Base-by-base conservation (phyloP, 1,140 invertebrate genomes). In the Spodoptera litura region DNA sequence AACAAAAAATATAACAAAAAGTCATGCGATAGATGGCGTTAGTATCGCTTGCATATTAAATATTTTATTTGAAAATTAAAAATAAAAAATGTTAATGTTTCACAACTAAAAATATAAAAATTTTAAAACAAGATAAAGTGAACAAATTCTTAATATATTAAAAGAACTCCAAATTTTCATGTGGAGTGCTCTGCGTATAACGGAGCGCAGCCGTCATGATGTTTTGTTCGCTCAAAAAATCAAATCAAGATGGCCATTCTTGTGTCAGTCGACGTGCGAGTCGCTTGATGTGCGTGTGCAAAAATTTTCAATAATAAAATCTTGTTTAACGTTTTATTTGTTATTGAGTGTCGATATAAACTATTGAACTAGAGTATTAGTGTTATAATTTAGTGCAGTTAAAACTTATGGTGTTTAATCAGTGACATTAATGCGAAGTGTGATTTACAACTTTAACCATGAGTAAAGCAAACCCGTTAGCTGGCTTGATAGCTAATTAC, bases 401-500 rank as follows among this genome's bases (percentile, higher is more conserved):
- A 11, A 8, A 44, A 38, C 13, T 8, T 3, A 66, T 49, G 3
- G n/a, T n/a, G 15, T 15, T 11, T 1, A 68, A 25, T 51, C 38
- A 44, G 44, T 66, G 9, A 49, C 20, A 20, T 66, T 38, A 49
- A 3, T 12, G n/a, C 11, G 38, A 51, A 66, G 3, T 44, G 15
- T 66, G 15, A 49, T 15, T 56, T 4, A 44, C 1, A 10, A 15
- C 8, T 64, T 49, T 20, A n/a, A 10, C 38, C 4, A 92, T 91
- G 89, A 93, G 84, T 83, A 93, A 93, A 79, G 25, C 80, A 4
- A 94, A 92, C 73, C 86, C 91, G 13, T 81, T 94, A 76, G 87
- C 84, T 31, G 87, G 93, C 20, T 85, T 94, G 20, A 85, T 94
- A 6, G 91, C 84, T n/a, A 92, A 86, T 78, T 94, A 94, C 62